Evolutionary conservation across 2,797 vertebrate genomes (phyloP).

Genomic region (Amphiprion clarkii): DNA sequence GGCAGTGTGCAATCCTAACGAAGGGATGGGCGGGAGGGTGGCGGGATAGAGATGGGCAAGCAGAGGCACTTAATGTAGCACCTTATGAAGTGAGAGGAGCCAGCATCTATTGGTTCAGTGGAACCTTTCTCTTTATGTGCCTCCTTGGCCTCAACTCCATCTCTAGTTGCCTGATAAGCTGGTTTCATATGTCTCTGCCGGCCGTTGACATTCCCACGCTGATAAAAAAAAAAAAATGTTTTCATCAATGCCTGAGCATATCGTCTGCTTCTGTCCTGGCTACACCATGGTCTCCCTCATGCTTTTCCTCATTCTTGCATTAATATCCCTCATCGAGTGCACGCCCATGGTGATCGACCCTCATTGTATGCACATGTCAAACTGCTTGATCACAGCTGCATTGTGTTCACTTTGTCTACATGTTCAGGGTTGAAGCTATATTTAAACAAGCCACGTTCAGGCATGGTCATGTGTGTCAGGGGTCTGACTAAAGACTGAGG

Average conservation of each 20-base stretch:
- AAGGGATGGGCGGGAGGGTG: conserved; percentile 31
- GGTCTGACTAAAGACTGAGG: conserved; percentile 51
- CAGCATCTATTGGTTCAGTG: conserved; percentile 54
- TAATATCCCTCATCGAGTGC: conserved; percentile 65
- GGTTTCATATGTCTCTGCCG: conserved; percentile 74
- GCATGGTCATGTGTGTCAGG: conserved; percentile 59
- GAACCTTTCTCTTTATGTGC: conserved; percentile 78
- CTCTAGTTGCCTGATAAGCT: conserved; percentile 77
- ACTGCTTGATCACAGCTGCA: conserved; percentile 56
- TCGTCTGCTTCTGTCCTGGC: conserved; percentile 71
- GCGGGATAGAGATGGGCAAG: conserved; percentile 57
- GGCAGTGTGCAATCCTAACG: conserved; percentile 79
- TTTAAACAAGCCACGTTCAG: conserved; percentile 38
- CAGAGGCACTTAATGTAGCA: conserved; percentile 77
- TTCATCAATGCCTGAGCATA: conserved; percentile 67
- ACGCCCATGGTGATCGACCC: conserved; percentile 43
- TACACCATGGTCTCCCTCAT: conserved; percentile 68
- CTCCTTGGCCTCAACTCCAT: conserved; percentile 85
- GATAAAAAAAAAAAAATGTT: conserved; percentile 55
- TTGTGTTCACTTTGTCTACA: conserved; percentile 50
- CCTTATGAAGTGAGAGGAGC: conserved; percentile 69
- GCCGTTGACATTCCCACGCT: conserved; percentile 64
- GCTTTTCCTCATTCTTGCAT: conserved; percentile 73
- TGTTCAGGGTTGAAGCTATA: conserved; percentile 56
- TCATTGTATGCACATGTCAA: conserved; percentile 34